Conservation (phyloP, 2,888 invertebrate genomes). For the Chrysopilus asiliformis region DNA sequence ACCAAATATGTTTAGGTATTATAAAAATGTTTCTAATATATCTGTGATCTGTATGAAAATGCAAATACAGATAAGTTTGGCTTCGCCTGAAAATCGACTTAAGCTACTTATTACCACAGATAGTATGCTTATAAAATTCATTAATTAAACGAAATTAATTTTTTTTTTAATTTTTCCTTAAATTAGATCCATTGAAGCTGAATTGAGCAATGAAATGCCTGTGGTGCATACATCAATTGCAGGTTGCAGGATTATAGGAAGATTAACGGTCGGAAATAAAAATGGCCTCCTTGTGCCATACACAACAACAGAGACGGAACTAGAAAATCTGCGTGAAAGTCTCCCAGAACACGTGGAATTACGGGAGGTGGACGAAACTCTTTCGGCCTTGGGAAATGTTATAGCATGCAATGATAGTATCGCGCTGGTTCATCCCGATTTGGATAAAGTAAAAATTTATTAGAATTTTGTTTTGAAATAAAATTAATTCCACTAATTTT, state of each 20-base stretch:
- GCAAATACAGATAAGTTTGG: too few relatives aligned
- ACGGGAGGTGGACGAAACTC: background rate
- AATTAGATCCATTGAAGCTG: background rate
- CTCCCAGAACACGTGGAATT: background rate
- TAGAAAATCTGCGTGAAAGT: background rate
- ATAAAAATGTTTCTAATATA: too few relatives aligned
- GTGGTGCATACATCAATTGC: background rate
- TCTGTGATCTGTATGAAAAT: too few relatives aligned
- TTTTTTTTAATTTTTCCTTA: background rate
- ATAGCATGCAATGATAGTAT: background rate
- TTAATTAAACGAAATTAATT: background rate
- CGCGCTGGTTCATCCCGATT: background rate
- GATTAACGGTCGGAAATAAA: background rate
- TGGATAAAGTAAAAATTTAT: background rate
- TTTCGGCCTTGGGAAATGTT: background rate
- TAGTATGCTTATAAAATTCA: background rate
- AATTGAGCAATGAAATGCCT: background rate
- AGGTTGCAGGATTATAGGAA: background rate
- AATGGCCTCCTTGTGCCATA: background rate
- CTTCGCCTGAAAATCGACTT: too few relatives aligned
- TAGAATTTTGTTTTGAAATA: background rate
- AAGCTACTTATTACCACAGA: too few relatives aligned
- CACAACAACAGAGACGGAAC: background rate
- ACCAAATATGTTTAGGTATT: too few relatives aligned
- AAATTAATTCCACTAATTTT: background rate